These are phyloP conservation scores for Aphodius sticticus DNA, from an alignment of 2,888 invertebrate species.

Conservation along the genomic window DNA sequence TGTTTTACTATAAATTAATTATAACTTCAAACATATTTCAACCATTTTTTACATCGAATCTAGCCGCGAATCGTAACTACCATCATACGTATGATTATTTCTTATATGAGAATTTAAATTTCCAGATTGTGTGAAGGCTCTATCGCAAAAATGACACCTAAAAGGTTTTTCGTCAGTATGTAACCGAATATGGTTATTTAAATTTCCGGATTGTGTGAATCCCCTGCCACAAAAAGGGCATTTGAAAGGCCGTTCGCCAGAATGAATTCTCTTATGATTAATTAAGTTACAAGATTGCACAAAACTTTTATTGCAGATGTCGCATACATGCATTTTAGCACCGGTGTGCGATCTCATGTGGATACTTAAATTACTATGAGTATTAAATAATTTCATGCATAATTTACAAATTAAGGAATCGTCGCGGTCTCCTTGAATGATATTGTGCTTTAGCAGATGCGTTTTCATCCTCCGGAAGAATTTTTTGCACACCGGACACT, in stretches of 20 bases:
- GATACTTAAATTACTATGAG: slow-evolving; percentile 55
- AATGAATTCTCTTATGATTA: slow-evolving; percentile 58
- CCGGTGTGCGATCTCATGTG: slow-evolving; percentile 58
- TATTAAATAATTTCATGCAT: slow-evolving; percentile 54
- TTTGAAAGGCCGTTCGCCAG: slow-evolving; percentile 58
- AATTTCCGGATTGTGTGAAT: slow-evolving; percentile 59
- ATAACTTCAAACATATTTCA: too few species aligned
- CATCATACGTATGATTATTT: slow-evolving; percentile 55
- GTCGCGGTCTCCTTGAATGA: slow-evolving; percentile 47
- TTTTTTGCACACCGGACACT: slow-evolving; percentile 59
- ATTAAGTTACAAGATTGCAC: slow-evolving; percentile 58
- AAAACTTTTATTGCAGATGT: slow-evolving; percentile 57
- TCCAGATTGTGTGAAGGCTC: slow-evolving; percentile 58
- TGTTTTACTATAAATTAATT: too few species aligned
- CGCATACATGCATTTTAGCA: slow-evolving; percentile 55
- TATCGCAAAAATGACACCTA: slow-evolving; percentile 58
- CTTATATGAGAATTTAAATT: slow-evolving; percentile 58
- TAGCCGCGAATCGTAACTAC: neutral
- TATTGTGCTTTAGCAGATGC: slow-evolving; percentile 59
- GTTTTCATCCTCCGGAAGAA: slow-evolving; percentile 60
- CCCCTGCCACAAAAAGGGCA: slow-evolving; percentile 59
- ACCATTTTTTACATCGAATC: too few species aligned
- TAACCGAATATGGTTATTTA: slow-evolving; percentile 58
- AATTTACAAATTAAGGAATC: slow-evolving; percentile 51
- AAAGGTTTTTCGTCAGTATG: slow-evolving; percentile 59